Conservation (phyloP, 2,797 vertebrate genomes). For the Melanotaenia trifasciata region DNA sequence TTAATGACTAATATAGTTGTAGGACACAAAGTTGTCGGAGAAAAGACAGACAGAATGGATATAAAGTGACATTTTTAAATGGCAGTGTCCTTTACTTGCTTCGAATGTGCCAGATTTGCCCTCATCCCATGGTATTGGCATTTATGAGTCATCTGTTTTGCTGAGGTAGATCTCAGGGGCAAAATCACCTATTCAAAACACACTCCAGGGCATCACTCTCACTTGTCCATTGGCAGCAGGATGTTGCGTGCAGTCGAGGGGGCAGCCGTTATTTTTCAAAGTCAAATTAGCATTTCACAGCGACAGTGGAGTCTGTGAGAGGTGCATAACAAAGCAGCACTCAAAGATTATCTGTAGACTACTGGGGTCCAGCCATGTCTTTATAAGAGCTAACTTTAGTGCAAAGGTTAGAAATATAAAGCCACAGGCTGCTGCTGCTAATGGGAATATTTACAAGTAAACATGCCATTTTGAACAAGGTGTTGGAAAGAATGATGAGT, state of each 20-base stretch:
- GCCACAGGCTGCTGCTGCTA: constrained; percentile 4
- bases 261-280: constrained; percentile 65
- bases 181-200: constrained; percentile 75
- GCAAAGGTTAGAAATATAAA: constrained; percentile 42
- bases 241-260: constrained; percentile 43
- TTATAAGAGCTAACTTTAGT: constrained; percentile 22
- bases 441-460: constrained; percentile 1
- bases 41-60: constrained; percentile 48
- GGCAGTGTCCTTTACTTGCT: constrained; percentile 73
- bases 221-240: constrained; percentile 64
- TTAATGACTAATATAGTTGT: constrained; percentile 65
- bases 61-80: constrained; percentile 83
- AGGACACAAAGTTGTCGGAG: constrained; percentile 54
- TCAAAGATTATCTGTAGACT: constrained; percentile 46
- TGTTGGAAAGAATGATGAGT: background rate
- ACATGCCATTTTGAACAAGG: constrained; percentile 2
- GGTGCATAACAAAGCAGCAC: constrained; percentile 42
- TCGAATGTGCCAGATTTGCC: constrained; percentile 72
- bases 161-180: constrained; percentile 71
- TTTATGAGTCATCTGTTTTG: constrained; percentile 80
- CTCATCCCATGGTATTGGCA: constrained; percentile 74
- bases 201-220: constrained; percentile 64
- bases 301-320: constrained; percentile 48
- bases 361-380: constrained; percentile 21
- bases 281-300: constrained; percentile 65